Percentiles rank a stretch among this genome's conserved stretches.
These are phyloP conservation scores for Malurus melanocephalus DNA, from an alignment of 2,113 vertebrate genomes.

Conservation along the genomic window DNA sequence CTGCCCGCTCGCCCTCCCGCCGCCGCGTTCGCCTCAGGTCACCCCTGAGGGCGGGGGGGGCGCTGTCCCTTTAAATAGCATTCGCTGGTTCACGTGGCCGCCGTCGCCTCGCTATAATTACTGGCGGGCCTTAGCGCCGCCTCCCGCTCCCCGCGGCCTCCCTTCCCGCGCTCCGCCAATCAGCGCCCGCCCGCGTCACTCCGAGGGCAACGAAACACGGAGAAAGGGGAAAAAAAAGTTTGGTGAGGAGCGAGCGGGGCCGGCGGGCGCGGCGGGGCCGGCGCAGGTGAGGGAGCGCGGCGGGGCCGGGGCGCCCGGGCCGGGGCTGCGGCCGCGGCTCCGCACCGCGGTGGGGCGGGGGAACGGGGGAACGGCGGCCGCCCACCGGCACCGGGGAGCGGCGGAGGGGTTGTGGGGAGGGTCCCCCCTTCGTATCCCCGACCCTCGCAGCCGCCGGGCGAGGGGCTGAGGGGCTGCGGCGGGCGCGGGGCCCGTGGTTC, in stretches of 20 bases:
- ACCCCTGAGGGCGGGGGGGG: background rate
- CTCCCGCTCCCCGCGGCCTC: background rate
- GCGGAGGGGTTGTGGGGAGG: background rate
- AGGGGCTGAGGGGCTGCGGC: background rate
- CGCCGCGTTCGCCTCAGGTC: background rate
- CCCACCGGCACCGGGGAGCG: background rate
- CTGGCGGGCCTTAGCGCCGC: background rate
- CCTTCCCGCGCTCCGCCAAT: slow-evolving; percentile 25
- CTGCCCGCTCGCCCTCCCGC: background rate
- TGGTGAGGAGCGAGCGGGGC: slow-evolving; percentile 54
- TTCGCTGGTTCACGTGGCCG: slow-evolving; percentile 52
- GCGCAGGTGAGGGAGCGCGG: background rate
- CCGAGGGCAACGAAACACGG: slow-evolving; percentile 34
- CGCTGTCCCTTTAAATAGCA: slow-evolving; percentile 37
- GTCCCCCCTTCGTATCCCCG: background rate
- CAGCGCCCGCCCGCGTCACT: slow-evolving; percentile 58
- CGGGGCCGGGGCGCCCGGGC: background rate
- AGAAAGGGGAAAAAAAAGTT: slow-evolving; percentile 70
- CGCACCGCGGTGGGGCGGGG: background rate
- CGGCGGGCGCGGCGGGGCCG: background rate
- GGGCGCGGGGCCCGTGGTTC: background rate
- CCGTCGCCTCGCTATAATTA: background rate
- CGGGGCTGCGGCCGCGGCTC: background rate
- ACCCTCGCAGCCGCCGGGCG: background rate
- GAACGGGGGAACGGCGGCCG: background rate